A percentile compares a stretch with the other conserved stretches of the same genome.
phyloP scores from a whole-genome alignment of 2,888 invertebrate species.

The Aspidiotus destructor region DNA sequence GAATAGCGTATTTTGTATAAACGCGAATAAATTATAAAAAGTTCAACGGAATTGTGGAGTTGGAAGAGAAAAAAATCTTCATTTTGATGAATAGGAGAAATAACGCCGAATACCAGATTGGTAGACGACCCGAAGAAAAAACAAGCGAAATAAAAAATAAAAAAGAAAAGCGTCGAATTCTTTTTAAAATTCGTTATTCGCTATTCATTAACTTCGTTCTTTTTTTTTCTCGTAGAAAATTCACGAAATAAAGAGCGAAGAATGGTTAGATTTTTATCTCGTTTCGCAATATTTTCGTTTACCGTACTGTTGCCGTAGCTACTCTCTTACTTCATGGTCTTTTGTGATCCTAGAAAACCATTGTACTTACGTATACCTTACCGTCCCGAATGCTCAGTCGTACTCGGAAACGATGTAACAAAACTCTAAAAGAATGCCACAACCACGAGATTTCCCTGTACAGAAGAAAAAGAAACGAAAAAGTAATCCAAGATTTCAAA shows the following conservation, averaged over 20 bases:
- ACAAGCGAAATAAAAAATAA: not conserved
- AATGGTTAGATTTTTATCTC: constrained; percentile 4
- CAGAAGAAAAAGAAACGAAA: too few species aligned
- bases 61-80: not conserved
- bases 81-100: constrained; percentile 1
- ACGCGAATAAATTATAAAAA: not conserved
- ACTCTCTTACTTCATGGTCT: not conserved
- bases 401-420: too few species aligned
- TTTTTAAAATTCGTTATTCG: constrained; percentile 2
- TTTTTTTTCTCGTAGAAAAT: not conserved
- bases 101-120: not conserved
- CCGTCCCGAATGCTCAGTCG: too few species aligned
- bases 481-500: too few species aligned
- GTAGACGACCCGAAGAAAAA: not conserved
- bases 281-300: constrained; percentile 4
- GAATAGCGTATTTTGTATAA: constrained; percentile 2
- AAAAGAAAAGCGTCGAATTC: constrained; percentile 4
- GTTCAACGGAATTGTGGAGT: constrained; percentile 1
- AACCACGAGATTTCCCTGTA: too few species aligned
- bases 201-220: not conserved
- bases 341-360: not conserved
- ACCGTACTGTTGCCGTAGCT: not conserved
- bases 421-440: too few species aligned
- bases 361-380: too few species aligned
- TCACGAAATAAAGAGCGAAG: not conserved